Evolutionary conservation across 2,888 invertebrate species (phyloP).

Genomic region (Drosophila nr. medialis): DNA sequence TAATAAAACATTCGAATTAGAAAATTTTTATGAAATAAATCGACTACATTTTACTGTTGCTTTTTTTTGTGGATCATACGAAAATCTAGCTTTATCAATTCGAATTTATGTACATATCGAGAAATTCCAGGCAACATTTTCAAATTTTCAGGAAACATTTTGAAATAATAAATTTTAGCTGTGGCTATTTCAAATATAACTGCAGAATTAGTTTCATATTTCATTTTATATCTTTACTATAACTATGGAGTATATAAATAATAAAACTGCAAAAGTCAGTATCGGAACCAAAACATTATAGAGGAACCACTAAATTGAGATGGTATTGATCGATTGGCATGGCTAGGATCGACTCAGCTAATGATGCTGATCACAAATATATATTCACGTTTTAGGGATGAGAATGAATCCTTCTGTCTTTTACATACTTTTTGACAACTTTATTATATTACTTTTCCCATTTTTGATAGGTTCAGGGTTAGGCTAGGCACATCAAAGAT

Average conservation of each 20-base stretch:
- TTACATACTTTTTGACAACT: background rate
- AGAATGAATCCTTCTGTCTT: background rate
- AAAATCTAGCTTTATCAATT: background rate
- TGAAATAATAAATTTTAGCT: background rate
- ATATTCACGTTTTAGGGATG: no score
- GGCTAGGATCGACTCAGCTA: background rate
- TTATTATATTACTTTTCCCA: background rate
- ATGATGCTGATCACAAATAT: no score
- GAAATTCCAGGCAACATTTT: background rate
- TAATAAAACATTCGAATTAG: conserved; percentile 69
- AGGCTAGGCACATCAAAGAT: no score
- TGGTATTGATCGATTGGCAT: background rate
- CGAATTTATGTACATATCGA: conserved; percentile 2
- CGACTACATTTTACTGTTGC: background rate
- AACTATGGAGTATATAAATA: no score
- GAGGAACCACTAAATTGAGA: background rate
- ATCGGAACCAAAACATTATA: background rate
- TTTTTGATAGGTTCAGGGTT: background rate
- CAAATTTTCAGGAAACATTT: background rate
- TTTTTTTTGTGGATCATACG: conserved; percentile 14
- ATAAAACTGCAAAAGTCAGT: background rate
- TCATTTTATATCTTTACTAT: no score
- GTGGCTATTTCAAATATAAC: background rate
- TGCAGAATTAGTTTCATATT: background rate
- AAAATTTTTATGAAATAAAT: conserved; percentile 60